A percentile compares a stretch with the other conserved stretches of the same genome.
These are phyloP conservation scores for Tringa solitaria DNA, from an alignment of 2,113 vertebrate genomes.

Conservation along the genomic window DNA sequence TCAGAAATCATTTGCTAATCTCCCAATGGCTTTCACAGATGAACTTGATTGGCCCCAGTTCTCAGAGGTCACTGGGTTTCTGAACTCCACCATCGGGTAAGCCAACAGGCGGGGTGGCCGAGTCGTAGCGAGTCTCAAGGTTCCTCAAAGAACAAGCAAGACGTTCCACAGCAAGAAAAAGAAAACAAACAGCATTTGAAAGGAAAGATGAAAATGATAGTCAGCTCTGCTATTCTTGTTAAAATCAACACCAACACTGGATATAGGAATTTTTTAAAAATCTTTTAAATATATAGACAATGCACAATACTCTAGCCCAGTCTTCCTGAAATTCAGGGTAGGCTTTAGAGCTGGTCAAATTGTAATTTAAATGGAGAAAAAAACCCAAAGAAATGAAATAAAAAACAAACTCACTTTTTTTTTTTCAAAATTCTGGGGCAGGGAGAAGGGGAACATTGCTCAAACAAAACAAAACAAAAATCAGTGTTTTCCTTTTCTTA, in stretches of 20 bases:
- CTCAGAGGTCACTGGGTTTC: conserved; percentile 76
- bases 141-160: background rate
- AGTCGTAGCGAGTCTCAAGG: background rate
- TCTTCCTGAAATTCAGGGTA: background rate
- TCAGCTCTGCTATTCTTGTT: background rate
- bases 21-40: conserved; percentile 64
- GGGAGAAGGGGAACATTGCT: background rate
- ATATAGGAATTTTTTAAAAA: background rate
- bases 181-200: background rate
- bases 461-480: background rate
- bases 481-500: background rate
- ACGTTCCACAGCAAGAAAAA: background rate
- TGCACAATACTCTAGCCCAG: background rate
- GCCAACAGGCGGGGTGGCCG: background rate
- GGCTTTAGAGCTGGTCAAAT: background rate
- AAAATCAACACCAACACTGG: background rate
- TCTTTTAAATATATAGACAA: background rate
- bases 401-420: background rate
- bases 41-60: conserved; percentile 82
- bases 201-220: background rate
- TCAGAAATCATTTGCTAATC: conserved; percentile 71
- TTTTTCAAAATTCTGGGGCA: background rate
- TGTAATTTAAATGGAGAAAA: background rate
- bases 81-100: conserved; percentile 72
- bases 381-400: background rate